phyloP scores from a whole-genome alignment of 2,888 invertebrate species.

The Lithosia quadra region DNA sequence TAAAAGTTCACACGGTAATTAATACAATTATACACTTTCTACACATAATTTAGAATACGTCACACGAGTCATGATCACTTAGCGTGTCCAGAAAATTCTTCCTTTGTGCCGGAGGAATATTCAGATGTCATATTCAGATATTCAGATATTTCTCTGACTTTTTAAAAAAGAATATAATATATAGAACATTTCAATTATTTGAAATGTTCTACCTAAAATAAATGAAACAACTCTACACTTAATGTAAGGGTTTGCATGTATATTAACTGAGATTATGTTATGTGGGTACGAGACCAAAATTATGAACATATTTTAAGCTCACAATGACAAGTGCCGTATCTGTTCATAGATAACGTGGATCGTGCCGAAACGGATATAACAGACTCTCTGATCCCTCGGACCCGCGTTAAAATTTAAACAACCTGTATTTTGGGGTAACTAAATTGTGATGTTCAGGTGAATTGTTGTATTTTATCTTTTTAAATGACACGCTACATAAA shows the following conservation, averaged over 20 bases:
- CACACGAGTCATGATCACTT: background rate
- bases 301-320: conserved; percentile 31
- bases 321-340: conserved; percentile 45
- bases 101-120: background rate
- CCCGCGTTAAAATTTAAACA: conserved; percentile 67
- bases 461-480: conserved; percentile 3
- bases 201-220: background rate
- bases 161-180: background rate
- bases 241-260: background rate
- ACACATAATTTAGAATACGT: background rate
- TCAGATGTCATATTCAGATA: no score
- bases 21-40: background rate
- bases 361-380: conserved; percentile 72
- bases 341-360: conserved; percentile 50
- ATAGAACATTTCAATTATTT: background rate
- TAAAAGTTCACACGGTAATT: background rate
- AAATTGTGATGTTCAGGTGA: conserved; percentile 33
- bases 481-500: background rate
- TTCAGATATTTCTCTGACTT: no score
- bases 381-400: conserved; percentile 61
- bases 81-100: background rate
- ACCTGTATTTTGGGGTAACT: conserved; percentile 49
- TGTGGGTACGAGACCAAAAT: conserved; percentile 8
- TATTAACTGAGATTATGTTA: conserved; percentile 23
- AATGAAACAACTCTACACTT: background rate